Percentiles rank a stretch among this genome's conserved stretches.
phyloP scores from a whole-genome alignment of 2,888 invertebrate genomes.

The Agrochola circellaris region DNA sequence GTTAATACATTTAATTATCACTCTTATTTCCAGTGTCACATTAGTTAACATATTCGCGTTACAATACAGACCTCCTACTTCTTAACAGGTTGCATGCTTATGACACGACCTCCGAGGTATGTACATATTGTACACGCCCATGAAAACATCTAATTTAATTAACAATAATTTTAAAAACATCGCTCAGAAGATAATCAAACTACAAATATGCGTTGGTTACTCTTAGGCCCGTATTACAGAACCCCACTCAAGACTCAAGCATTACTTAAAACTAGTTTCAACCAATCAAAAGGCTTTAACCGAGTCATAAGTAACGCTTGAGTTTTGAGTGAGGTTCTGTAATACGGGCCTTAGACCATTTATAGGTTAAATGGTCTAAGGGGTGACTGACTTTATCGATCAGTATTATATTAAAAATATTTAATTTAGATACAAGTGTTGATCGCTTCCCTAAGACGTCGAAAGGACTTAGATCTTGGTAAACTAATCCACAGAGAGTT shows the following conservation, averaged over 20 bases:
- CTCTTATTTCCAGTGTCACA: constrained; percentile 23
- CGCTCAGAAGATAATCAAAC: neutral
- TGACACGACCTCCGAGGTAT: constrained; percentile 9
- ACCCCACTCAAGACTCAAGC: too few relatives aligned
- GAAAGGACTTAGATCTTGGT: neutral
- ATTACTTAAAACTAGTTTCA: too few relatives aligned
- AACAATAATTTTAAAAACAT: neutral
- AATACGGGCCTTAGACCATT: too few relatives aligned
- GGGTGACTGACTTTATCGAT: too few relatives aligned
- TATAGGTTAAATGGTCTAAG: too few relatives aligned
- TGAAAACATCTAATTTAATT: constrained; percentile 24
- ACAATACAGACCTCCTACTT: constrained; percentile 10
- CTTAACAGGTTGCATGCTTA: constrained; percentile 1
- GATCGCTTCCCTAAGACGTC: too few relatives aligned
- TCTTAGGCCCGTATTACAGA: too few relatives aligned
- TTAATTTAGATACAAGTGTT: neutral
- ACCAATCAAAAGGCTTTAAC: too few relatives aligned
- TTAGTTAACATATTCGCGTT: constrained; percentile 35
- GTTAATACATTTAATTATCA: constrained; percentile 4
- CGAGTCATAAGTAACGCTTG: too few relatives aligned
- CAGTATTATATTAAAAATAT: too few relatives aligned
- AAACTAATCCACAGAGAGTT: neutral
- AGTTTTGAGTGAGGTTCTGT: too few relatives aligned
- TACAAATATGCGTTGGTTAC: neutral
- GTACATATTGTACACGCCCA: neutral